These are phyloP conservation scores for Bos javanicus DNA, from an alignment of 2,113 vertebrate genomes.

Conservation along the genomic window DNA sequence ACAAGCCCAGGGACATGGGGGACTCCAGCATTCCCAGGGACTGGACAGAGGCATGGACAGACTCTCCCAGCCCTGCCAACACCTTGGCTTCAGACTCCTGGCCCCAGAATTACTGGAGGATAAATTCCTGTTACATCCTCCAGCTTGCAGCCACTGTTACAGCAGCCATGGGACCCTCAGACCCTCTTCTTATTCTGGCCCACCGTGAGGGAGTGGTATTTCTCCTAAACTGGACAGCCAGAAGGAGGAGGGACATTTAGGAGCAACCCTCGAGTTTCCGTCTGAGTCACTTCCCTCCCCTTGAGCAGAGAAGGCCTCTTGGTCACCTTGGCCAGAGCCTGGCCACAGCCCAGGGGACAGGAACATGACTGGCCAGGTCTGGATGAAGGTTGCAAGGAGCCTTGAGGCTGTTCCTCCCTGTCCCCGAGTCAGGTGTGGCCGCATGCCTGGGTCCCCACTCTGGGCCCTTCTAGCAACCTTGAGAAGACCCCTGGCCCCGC, in stretches of 20 bases:
- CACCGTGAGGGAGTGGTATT: fast-evolving
- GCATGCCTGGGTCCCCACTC: fast-evolving
- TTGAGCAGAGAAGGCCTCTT: neutral
- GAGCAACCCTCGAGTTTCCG: too few relatives aligned
- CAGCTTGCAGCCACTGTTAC: neutral
- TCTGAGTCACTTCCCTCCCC: neutral
- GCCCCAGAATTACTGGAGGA: neutral
- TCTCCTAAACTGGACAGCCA: fast-evolving
- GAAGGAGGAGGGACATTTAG: too few relatives aligned
- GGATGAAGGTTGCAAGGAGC: neutral
- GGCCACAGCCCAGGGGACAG: neutral
- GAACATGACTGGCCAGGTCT: neutral
- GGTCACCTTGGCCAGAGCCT: neutral
- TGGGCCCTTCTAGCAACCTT: too few relatives aligned
- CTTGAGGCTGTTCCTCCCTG: neutral
- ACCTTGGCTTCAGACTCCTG: neutral
- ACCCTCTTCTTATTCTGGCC: fast-evolving
- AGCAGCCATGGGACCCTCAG: neutral
- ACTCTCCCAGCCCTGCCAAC: neutral
- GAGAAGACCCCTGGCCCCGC: neutral
- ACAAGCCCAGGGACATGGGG: too few relatives aligned
- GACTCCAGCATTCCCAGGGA: neutral
- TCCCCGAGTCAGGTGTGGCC: neutral
- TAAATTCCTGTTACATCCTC: fast-evolving
- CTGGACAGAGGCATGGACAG: fast-evolving